Percentiles rank a stretch among this genome's conserved stretches.
phyloP scores from a whole-genome alignment of 1,140 invertebrate genomes.

The Steinernema feltiae region DNA sequence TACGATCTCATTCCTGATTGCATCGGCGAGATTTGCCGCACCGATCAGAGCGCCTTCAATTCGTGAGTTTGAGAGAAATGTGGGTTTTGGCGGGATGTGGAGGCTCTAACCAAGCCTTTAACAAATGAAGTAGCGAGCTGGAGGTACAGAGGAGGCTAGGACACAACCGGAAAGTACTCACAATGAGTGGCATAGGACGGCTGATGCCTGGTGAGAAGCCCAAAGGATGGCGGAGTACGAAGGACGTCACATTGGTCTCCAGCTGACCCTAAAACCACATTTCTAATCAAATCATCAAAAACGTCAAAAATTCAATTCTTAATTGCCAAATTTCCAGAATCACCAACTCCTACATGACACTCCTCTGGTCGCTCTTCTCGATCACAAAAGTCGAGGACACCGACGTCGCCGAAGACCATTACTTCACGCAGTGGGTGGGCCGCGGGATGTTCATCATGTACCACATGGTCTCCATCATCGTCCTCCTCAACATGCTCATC shows the following conservation, averaged over 20 bases:
- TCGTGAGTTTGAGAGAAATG: slow-evolving; percentile 34
- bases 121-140: not conserved
- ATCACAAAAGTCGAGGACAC: slow-evolving; percentile 60
- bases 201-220: no score
- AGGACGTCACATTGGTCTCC: not conserved
- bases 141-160: not conserved
- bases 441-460: slow-evolving; percentile 49
- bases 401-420: slow-evolving; percentile 47
- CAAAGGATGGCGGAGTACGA: not conserved
- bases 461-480: slow-evolving; percentile 62
- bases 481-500: slow-evolving; percentile 66
- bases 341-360: slow-evolving; percentile 62
- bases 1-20: slow-evolving; percentile 42
- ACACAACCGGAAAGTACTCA: no score
- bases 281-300: slow-evolving; percentile 5
- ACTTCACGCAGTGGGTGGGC: slow-evolving; percentile 51
- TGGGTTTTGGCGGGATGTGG: not conserved
- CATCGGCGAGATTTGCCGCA: slow-evolving; percentile 32
- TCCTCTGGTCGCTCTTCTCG: slow-evolving; percentile 65
- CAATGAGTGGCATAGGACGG: no score
- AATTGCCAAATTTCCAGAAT: slow-evolving; percentile 57
- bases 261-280: not conserved
- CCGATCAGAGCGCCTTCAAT: slow-evolving; percentile 49
- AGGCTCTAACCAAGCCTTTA: not conserved
- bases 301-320: slow-evolving; percentile 14